Conservation (phyloP, 2,797 vertebrate genomes). For the Toxotes lorentzi region DNA sequence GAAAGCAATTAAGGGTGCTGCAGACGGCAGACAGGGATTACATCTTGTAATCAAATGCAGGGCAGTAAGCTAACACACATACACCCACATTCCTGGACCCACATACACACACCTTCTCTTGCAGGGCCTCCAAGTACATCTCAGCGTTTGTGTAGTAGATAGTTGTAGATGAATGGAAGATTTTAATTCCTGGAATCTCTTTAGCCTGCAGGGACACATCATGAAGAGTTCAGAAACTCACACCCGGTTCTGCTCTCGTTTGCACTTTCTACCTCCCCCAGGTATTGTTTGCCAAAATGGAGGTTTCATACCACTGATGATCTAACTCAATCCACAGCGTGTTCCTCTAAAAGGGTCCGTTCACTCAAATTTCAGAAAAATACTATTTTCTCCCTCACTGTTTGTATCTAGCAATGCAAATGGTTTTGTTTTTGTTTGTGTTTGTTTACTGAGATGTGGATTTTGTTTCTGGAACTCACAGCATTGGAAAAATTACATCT, state of each 20-base stretch:
- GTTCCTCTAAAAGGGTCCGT: not conserved
- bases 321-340: not conserved
- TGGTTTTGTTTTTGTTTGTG: not conserved
- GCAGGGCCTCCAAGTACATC: conserved; percentile 88
- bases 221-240: conserved; percentile 31
- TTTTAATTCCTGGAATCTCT: conserved; percentile 89
- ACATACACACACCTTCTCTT: conserved; percentile 86
- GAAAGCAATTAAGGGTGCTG: conserved; percentile 42
- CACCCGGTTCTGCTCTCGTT: conserved; percentile 7
- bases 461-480: not conserved
- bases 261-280: conserved; percentile 20
- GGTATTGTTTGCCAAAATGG: conserved; percentile 26
- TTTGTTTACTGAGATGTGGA: no score
- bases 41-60: conserved; percentile 17
- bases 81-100: conserved; percentile 1
- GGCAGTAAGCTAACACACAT: not conserved
- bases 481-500: not conserved
- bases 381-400: not conserved
- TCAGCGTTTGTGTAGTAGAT: conserved; percentile 94
- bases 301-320: not conserved
- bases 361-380: not conserved
- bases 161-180: conserved; percentile 92
- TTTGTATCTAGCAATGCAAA: not conserved
- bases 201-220: conserved; percentile 78
- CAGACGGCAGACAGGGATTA: conserved; percentile 29